A percentile compares a stretch with the other conserved stretches of the same genome.
These are phyloP conservation scores for Gryllus bimaculatus DNA, from an alignment of 1,140 invertebrate species.

Conservation along the genomic window DNA sequence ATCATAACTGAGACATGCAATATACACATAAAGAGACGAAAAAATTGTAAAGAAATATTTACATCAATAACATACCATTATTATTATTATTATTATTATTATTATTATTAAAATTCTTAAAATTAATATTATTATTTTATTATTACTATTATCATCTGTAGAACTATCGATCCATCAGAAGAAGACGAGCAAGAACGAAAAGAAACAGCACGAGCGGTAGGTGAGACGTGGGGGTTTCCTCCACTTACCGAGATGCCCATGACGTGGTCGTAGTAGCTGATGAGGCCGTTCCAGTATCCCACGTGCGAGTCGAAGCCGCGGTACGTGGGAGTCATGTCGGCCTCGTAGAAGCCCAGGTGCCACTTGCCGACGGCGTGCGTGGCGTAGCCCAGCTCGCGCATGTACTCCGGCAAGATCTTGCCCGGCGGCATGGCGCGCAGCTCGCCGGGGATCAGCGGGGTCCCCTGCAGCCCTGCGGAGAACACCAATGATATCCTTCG, in stretches of 20 bases:
- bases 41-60: no score
- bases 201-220: no score
- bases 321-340: constrained; percentile 33
- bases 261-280: constrained; percentile 39
- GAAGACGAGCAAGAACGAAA: no score
- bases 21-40: no score
- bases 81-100: no score
- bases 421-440: constrained; percentile 45
- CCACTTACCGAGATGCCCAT: constrained; percentile 23
- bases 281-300: constrained; percentile 37
- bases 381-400: constrained; percentile 38
- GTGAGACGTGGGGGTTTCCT: neutral
- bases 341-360: constrained; percentile 37
- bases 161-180: no score
- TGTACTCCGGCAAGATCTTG: constrained; percentile 40
- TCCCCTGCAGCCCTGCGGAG: constrained; percentile 50
- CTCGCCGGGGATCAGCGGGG: constrained; percentile 43
- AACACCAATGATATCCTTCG: neutral
- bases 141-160: no score
- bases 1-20: no score
- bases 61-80: no score
- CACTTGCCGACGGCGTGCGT: constrained; percentile 46
- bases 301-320: constrained; percentile 39
- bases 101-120: no score
- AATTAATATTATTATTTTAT: no score